A percentile compares a stretch with the other conserved stretches of the same genome.
These are phyloP conservation scores for Nicator chloris DNA, from an alignment of 2,113 vertebrate genomes.

Conservation along the genomic window DNA sequence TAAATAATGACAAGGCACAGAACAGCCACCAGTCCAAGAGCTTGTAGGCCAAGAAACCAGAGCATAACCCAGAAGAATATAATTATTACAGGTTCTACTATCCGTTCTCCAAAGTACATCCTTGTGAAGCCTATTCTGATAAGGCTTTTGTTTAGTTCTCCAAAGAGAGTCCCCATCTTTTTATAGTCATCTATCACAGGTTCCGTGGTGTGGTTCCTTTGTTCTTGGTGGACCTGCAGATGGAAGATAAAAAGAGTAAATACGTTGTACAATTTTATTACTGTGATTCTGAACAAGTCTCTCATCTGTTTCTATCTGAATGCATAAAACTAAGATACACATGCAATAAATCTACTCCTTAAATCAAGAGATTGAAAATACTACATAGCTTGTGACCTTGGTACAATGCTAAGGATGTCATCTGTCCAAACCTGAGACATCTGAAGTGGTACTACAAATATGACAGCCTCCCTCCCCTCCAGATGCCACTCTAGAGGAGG, in stretches of 20 bases:
- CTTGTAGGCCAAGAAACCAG: constrained; percentile 95
- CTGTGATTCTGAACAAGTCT: neutral
- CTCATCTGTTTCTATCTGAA: neutral
- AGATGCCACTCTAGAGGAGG: neutral
- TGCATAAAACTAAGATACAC: neutral
- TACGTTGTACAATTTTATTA: neutral
- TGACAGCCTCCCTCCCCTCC: neutral
- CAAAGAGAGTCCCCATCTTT: constrained; percentile 94
- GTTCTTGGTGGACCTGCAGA: constrained; percentile 63
- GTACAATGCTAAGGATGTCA: neutral
- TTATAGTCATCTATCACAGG: constrained; percentile 85
- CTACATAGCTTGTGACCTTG: neutral
- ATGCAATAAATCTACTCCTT: neutral
- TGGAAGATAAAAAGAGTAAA: neutral
- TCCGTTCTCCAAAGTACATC: constrained; percentile 94
- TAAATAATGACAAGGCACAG: constrained; percentile 97
- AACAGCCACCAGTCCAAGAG: constrained; percentile 91
- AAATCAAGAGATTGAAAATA: neutral
- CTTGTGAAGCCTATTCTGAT: constrained; percentile 86
- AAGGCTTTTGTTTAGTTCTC: constrained; percentile 93
- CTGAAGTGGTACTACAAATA: neutral
- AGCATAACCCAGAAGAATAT: constrained; percentile 93
- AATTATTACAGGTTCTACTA: constrained; percentile 91
- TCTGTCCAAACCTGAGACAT: neutral
- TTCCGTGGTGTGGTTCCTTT: constrained; percentile 45